Base-by-base conservation (phyloP, 2,797 vertebrate genomes). In the Sebastes baramenuke region DNA sequence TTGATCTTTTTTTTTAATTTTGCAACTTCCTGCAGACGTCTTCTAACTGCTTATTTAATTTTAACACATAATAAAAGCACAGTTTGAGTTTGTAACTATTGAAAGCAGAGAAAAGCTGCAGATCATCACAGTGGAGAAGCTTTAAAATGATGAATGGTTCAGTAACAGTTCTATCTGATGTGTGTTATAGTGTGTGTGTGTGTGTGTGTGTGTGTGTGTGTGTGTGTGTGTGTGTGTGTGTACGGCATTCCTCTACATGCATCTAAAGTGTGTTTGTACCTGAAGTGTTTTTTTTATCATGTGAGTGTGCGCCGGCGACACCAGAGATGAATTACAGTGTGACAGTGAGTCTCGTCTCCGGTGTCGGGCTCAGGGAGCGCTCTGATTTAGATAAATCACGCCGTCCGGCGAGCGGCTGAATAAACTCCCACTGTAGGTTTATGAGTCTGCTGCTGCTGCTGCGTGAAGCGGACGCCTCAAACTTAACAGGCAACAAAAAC, bases 301-400 rank as follows among this genome's bases (percentile, higher is more conserved):
- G 24, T 49, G 24, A 4, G 64, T 66, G 36, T 30, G 27, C 55
- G 22, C 64, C 14, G 61, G 62, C 14, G 91, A 94, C 46, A 49
- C 46, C 46, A 49, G 46, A 49, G 46, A 49, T 94, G 88, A 92
- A 94, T 93, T 89, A 79, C 89, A 62, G 78, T 38, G 84, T 92
- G 92, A 91, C 90, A 89, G 76, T 66, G 84, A 80, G 75, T 72
- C 79, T 82, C 25, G 83, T 92, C 89, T 92, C 83, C 78, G 62
- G 84, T 90, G 79, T 86, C 79, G 86, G 84, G 89, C 87, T 62
- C 60, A 22, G 60, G 30, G 60, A 62, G 30, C 56, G 1, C 79
- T 91, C 69, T 90, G 92, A 93, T 92, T 92, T 88, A 93, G 91
- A 95, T 92, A 83, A 93, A 94, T 94, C 86, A 79, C 88, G 10